Conservation (phyloP, 2,888 invertebrate genomes). For the Tetramorium bicarinatum region DNA sequence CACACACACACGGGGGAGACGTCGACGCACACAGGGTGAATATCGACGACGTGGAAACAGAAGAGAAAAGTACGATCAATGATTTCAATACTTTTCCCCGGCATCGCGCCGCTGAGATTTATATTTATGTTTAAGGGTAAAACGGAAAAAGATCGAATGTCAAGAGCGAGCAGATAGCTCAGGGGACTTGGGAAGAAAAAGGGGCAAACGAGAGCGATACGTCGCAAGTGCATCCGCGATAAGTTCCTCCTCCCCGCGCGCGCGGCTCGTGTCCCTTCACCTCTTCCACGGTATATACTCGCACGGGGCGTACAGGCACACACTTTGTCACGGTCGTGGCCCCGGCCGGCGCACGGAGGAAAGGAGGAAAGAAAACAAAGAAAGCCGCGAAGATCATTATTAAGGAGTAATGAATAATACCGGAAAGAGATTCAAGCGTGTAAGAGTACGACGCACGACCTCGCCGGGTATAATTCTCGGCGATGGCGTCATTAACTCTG, state of each 20-base stretch:
- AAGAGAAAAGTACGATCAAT: conserved; percentile 31
- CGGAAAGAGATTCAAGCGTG: conserved; percentile 78
- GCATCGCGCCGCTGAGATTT: conserved; percentile 31
- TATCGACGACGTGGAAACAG: conserved; percentile 53
- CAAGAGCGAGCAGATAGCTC: conserved; percentile 34
- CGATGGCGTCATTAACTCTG: conserved; percentile 79
- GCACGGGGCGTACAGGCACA: conserved; percentile 24
- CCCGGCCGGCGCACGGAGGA: conserved; percentile 39
- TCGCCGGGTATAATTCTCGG: conserved; percentile 78
- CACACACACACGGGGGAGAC: too few relatives aligned
- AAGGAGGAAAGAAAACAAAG: conserved; percentile 68
- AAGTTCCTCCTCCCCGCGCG: not conserved
- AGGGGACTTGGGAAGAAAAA: conserved; percentile 23
- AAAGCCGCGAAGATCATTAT: conserved; percentile 76
- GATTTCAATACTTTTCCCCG: conserved; percentile 43
- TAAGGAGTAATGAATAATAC: conserved; percentile 81
- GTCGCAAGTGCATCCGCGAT: conserved; percentile 33
- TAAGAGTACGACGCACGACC: conserved; percentile 76
- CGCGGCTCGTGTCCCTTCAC: conserved; percentile 41
- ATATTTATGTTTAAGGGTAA: conserved; percentile 49
- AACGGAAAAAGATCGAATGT: conserved; percentile 33
- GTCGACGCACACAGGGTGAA: not conserved
- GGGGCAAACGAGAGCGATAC: conserved; percentile 34
- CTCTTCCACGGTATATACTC: conserved; percentile 1
- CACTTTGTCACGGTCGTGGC: conserved; percentile 52